These are phyloP conservation scores for Drosophila sechellia DNA, from an alignment of 1,140 invertebrate genomes.

Conservation along the genomic window DNA sequence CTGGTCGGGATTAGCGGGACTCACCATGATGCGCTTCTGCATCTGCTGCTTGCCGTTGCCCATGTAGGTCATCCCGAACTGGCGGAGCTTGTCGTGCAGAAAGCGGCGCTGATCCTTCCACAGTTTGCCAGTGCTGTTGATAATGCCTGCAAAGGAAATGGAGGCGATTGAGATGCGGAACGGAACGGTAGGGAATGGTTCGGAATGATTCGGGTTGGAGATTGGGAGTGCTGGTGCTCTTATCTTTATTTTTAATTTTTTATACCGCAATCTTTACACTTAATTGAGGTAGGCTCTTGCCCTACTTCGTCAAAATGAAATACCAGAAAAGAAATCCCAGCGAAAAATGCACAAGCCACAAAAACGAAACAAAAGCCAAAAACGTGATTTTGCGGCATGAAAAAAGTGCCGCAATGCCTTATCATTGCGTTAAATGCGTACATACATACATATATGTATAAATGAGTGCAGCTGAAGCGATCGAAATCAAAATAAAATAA, in stretches of 20 bases:
- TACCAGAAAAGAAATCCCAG: conserved; percentile 41
- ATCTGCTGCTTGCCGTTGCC: conserved; percentile 92
- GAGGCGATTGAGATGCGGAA: background rate
- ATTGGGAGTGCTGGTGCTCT: background rate
- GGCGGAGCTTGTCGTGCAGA: conserved; percentile 93
- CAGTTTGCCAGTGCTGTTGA: conserved; percentile 94
- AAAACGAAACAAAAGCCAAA: conserved; percentile 14
- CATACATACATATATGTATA: background rate
- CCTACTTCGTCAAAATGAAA: conserved; percentile 31
- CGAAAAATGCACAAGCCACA: background rate
- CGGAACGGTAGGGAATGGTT: no score
- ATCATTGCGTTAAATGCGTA: conserved; percentile 10
- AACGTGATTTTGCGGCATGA: conserved; percentile 31
- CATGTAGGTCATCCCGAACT: conserved; percentile 95
- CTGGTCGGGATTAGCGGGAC: conserved; percentile 39
- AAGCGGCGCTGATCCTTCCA: conserved; percentile 97
- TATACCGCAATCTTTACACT: conserved; percentile 17
- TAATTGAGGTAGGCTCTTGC: conserved; percentile 73
- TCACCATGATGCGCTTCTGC: conserved; percentile 94
- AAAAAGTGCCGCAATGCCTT: conserved; percentile 38
- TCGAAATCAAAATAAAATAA: background rate
- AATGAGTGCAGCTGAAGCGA: conserved; percentile 29
- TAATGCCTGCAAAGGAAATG: conserved; percentile 88
- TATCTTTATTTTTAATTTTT: conserved; percentile 8
- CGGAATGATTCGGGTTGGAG: background rate